phyloP scores from a whole-genome alignment of 2,888 invertebrate genomes.

The Noctua fimbriata region DNA sequence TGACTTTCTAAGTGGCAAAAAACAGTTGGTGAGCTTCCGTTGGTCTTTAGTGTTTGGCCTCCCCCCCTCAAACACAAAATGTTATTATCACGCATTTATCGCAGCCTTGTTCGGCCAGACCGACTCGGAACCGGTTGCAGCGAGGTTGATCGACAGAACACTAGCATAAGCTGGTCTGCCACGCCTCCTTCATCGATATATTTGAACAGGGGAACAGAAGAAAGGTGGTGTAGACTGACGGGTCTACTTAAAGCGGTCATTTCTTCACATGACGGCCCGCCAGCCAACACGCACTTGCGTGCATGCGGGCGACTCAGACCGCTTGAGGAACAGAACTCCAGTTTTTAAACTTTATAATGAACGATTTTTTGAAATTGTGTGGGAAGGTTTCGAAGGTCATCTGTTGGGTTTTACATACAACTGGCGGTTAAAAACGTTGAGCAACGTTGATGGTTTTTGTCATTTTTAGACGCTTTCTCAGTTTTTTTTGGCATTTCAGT shows the following conservation, averaged over 20 bases:
- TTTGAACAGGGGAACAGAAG: constrained; percentile 20
- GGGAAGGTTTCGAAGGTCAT: constrained; percentile 65
- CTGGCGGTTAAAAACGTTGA: constrained; percentile 25
- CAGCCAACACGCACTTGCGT: constrained; percentile 68
- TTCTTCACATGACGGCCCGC: constrained; percentile 52
- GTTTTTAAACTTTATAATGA: constrained; percentile 65
- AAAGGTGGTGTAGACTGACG: constrained; percentile 31
- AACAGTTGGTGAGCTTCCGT: constrained; percentile 49
- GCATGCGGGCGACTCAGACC: constrained; percentile 53
- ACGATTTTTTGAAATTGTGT: constrained; percentile 55
- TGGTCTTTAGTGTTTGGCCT: constrained; percentile 50
- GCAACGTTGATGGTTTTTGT: background rate
- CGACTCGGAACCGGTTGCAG: constrained; percentile 84
- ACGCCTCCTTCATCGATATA: constrained; percentile 47
- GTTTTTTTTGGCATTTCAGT: constrained; percentile 33
- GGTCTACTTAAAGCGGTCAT: constrained; percentile 66
- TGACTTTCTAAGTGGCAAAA: constrained; percentile 52
- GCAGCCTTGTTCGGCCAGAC: constrained; percentile 77
- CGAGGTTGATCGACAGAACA: constrained; percentile 73
- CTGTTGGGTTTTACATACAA: constrained; percentile 58
- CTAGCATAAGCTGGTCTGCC: constrained; percentile 70
- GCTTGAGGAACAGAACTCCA: constrained; percentile 62
- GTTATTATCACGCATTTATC: constrained; percentile 81
- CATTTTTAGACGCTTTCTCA: constrained; percentile 32
- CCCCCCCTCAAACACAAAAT: constrained; percentile 73